A percentile compares a stretch with the other conserved stretches of the same genome.
Conservation (phyloP, 2,888 invertebrate genomes). For the Patella ulyssiponensis region DNA sequence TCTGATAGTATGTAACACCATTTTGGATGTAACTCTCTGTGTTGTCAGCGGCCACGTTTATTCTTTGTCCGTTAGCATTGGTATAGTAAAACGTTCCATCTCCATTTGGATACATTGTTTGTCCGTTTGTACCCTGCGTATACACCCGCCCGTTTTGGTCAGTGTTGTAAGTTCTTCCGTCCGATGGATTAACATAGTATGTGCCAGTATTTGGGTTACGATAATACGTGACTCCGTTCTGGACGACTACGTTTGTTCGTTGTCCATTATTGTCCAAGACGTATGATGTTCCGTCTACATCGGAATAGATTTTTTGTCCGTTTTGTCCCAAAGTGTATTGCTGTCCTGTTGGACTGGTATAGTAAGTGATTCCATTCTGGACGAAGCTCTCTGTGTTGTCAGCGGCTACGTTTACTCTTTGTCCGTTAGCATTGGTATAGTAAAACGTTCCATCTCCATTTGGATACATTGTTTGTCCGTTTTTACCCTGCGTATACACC, state of each 20-base stretch:
- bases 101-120: not conserved
- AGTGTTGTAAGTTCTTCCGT: not conserved
- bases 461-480: not conserved
- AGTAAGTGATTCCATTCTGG: not conserved
- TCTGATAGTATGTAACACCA: not conserved
- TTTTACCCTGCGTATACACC: not conserved
- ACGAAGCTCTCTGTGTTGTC: not conserved
- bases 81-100: not conserved
- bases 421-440: not conserved
- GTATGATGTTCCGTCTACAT: not conserved
- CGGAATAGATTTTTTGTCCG: not conserved
- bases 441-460: not conserved
- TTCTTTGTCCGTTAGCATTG: not conserved
- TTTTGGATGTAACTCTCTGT: not conserved
- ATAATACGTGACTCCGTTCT: not conserved
- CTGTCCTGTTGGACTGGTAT: not conserved
- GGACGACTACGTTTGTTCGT: not conserved
- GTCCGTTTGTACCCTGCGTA: not conserved
- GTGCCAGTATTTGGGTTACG: not conserved
- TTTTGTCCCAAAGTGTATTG: not conserved
- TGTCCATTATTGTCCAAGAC: not conserved
- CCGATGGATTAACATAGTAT: not conserved
- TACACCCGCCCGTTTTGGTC: no score
- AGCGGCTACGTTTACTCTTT: not conserved
- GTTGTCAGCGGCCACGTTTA: not conserved